Evolutionary conservation across 2,888 invertebrate species (phyloP).

Genomic region (Hydroisotoma schaefferi): DNA sequence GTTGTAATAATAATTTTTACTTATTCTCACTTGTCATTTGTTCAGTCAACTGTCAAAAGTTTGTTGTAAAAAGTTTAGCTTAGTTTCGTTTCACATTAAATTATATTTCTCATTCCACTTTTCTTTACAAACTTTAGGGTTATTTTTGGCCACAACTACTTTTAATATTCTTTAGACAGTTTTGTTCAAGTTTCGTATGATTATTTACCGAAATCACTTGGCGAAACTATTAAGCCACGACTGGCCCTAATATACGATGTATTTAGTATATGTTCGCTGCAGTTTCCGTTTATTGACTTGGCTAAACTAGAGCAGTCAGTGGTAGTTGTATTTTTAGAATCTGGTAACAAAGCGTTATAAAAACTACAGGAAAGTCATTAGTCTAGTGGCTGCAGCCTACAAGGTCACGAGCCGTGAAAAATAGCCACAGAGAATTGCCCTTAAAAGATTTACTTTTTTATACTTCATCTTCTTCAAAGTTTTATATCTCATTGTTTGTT

Average conservation of each 20-base stretch:
- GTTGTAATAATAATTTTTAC: neutral
- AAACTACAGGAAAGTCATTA: neutral
- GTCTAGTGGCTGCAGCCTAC: conserved; percentile 1
- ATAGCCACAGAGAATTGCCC: no score
- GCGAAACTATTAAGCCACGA: neutral
- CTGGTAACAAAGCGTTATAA: no score
- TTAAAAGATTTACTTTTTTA: neutral
- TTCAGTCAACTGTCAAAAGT: neutral
- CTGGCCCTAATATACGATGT: conserved; percentile 2
- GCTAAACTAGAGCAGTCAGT: neutral
- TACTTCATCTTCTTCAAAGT: neutral
- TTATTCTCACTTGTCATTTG: neutral
- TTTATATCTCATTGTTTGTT: no score
- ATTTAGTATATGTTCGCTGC: no score
- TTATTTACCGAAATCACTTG: neutral
- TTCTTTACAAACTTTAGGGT: neutral
- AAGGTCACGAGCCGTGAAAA: conserved; percentile 12
- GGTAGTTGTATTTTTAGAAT: neutral
- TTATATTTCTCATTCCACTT: neutral
- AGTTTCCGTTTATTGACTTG: neutral
- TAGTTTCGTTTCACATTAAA: neutral
- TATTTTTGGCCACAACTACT: no score
- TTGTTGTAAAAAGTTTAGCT: neutral
- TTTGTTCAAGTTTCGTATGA: no score
- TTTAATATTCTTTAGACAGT: no score